Conservation (phyloP, 1,140 invertebrate species). For the Brachionus rotundiformis region DNA sequence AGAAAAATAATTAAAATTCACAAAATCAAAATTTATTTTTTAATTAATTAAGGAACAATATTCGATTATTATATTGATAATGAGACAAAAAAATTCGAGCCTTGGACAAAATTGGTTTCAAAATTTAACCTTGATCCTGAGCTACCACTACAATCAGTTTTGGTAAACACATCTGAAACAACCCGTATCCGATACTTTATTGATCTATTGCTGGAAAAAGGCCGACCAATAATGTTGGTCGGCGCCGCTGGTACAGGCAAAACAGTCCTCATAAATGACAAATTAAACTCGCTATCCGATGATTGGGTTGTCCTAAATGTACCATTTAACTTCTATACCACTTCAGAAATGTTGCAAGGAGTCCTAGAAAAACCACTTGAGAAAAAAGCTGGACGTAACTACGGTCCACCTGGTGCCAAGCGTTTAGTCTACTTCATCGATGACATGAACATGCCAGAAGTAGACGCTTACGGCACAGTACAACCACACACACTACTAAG, state of each 20-base stretch:
- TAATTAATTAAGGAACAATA: slow-evolving; percentile 78
- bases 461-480: slow-evolving; percentile 88
- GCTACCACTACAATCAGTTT: slow-evolving; percentile 81
- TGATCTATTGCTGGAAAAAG: slow-evolving; percentile 81
- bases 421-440: slow-evolving; percentile 93
- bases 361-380: slow-evolving; percentile 91
- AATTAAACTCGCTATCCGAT: slow-evolving; percentile 77
- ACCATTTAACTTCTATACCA: slow-evolving; percentile 94
- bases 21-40: too few relatives aligned
- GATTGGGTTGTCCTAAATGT: slow-evolving; percentile 85
- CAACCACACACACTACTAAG: slow-evolving; percentile 91
- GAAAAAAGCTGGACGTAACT: slow-evolving; percentile 93
- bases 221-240: slow-evolving; percentile 83
- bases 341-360: slow-evolving; percentile 91
- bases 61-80: slow-evolving; percentile 91
- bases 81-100: slow-evolving; percentile 82
- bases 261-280: slow-evolving; percentile 82
- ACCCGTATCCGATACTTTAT: slow-evolving; percentile 84
- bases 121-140: slow-evolving; percentile 89
- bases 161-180: slow-evolving; percentile 91
- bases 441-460: slow-evolving; percentile 97
- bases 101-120: slow-evolving; percentile 82
- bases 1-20: too few relatives aligned
- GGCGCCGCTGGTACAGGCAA: slow-evolving; percentile 73
- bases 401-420: slow-evolving; percentile 89